A percentile compares a stretch with the other conserved stretches of the same genome.
phyloP scores from a whole-genome alignment of 1,140 invertebrate genomes.

The Anoplolepis gracilipes region DNA sequence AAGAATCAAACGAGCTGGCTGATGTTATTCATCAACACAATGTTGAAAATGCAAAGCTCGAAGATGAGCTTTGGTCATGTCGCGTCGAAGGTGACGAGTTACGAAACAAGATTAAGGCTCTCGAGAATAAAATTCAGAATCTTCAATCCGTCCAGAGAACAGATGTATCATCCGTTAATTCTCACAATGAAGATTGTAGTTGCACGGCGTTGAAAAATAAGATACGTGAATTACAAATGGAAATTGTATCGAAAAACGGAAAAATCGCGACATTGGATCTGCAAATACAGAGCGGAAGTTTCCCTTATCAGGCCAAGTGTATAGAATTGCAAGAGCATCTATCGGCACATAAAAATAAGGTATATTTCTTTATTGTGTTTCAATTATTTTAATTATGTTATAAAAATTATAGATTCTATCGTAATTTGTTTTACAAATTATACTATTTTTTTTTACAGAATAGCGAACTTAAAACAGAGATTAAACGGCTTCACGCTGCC shows the following conservation, averaged over 20 bases:
- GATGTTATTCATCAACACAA: constrained; percentile 61
- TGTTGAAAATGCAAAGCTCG: constrained; percentile 46
- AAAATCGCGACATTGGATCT: constrained; percentile 79
- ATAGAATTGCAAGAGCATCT: constrained; percentile 76
- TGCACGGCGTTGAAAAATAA: constrained; percentile 68
- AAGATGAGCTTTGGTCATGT: constrained; percentile 34
- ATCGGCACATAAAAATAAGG: constrained; percentile 69
- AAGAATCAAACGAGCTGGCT: constrained; percentile 77
- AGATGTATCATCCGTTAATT: constrained; percentile 26
- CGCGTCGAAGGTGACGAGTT: constrained; percentile 26
- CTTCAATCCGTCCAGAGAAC: neutral
- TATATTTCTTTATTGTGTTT: constrained; percentile 60
- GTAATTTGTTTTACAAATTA: neutral
- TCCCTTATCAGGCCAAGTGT: constrained; percentile 78
- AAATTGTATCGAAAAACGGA: constrained; percentile 77
- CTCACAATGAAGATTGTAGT: neutral
- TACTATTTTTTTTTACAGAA: constrained; percentile 66
- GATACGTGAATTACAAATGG: constrained; percentile 76
- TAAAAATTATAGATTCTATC: neutral
- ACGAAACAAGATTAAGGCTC: constrained; percentile 53
- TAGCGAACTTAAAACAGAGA: constrained; percentile 67
- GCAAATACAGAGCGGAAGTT: constrained; percentile 78
- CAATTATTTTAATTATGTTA: constrained; percentile 21
- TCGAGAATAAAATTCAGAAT: constrained; percentile 56
- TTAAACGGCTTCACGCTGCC: constrained; percentile 64